Evolutionary conservation across 1,140 invertebrate genomes (phyloP), one percentile per base, ranked within the genome.

Genomic region (Telenomus remus): DNA sequence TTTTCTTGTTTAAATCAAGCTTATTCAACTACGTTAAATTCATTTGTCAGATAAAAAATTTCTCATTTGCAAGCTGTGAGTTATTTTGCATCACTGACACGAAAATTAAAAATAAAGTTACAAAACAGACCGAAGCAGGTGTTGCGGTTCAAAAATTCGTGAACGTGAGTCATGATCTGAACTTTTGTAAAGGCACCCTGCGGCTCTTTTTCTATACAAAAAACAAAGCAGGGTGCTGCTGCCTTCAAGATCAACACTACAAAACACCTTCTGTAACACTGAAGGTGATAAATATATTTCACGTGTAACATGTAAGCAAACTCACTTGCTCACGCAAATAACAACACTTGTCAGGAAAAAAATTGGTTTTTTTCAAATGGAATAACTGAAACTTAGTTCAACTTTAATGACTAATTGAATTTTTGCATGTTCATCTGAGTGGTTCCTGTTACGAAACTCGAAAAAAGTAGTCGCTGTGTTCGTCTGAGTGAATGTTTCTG

Each of bases 121-220:
- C 39, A 46, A 56, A 15, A 55, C 13, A 44, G 13, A 55, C 50
- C 56, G 16, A 13, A 68, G 47, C 51, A 63, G 57, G 63, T 74
- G 51, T 68, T 68, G 42, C 9, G 57, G n/a, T 57, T 61, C 37
- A 46, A 48, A 55, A 74, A 72, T 79, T 77, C 84, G 84, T 81
- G 81, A 81, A 54, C 79, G 44, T 78, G 70, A 78, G 79, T 81
- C 81, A 80, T 60, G 80, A 80, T 73, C 47, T 39, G 44, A 63
- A 54, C 66, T 76, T 80, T 77, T 57, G 57, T 48, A 12, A 46
- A 80, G 64, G 79, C 78, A 51, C 81, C 75, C 80, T 59, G 42
- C 43, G 72, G 78, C 48, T 79, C 51, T 78, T 70, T 72, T 60
- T 80, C 68, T 60, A 78, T 75, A 81, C 54, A 77, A 77, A 84